Percentiles rank a stretch among this genome's conserved stretches.
phyloP scores from a whole-genome alignment of 37 sponge, comb jelly and placozoan genomes.

The Oscarella lobularis region DNA sequence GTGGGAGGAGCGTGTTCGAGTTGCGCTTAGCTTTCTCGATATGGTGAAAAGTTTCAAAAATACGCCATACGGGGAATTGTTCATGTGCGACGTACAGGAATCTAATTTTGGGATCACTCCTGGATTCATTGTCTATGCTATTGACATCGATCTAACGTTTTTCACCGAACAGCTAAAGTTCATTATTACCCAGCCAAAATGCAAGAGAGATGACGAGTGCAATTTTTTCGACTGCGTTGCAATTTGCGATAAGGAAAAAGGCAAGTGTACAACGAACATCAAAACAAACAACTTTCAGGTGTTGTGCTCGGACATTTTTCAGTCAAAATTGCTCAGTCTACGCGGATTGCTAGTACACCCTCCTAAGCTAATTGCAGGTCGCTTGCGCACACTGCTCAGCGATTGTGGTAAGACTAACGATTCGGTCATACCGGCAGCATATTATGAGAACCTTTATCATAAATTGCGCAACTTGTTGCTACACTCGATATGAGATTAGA shows the following conservation, averaged over 20 bases:
- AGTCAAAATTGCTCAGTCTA: not conserved
- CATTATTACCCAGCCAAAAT: not conserved
- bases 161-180: not conserved
- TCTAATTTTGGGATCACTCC: not conserved
- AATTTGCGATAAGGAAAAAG: not conserved
- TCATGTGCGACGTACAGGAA: not conserved
- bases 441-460: too few species aligned
- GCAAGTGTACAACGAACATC: not conserved
- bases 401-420: too few species aligned
- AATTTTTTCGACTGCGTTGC: not conserved
- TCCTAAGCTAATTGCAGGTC: too few species aligned
- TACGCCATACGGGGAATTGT: not conserved
- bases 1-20: not conserved
- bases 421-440: too few species aligned
- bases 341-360: not conserved
- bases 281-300: not conserved
- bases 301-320: not conserved
- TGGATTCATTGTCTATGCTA: not conserved
- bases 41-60: not conserved
- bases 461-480: too few species aligned
- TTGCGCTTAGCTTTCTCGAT: not conserved
- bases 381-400: too few species aligned
- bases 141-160: not conserved
- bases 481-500: too few species aligned
- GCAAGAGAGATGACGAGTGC: not conserved